Base-by-base conservation (phyloP, 2,888 invertebrate species). In the Leptodirus hochenwartii region DNA sequence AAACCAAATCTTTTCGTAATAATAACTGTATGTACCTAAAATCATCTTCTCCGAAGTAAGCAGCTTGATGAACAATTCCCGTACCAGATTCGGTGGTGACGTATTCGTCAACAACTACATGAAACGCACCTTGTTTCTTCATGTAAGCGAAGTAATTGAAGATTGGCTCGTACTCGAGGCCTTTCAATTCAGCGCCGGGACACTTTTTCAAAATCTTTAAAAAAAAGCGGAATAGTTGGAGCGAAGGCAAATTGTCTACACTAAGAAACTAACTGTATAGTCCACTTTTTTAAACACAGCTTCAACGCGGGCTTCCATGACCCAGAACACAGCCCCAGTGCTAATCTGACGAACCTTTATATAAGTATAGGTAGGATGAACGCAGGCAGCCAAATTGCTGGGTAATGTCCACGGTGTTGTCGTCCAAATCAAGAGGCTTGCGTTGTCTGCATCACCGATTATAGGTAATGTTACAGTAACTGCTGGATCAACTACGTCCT, bases 331-430 rank as follows among this genome's bases (percentile, higher is more conserved):
- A 27, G 69, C 71, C 1, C 65, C 66, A 11, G 73, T 69, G 26
- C 66, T 61, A 11, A 67, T 63, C 47, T 79, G 76, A 47, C 69
- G 63, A 1, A 93, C 64, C 56, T 82, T 78, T 1, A 84, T 69
- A 54, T 98, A 99, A 20, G 63, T 69, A 42, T 87, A 63, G 30
- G 73, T 75, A 2, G 91, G 76, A 61, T 96, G 79, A 6, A 96
- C 93, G 60, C 93, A 93, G 3, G 95, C 70, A 1, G 91, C 74
- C 42, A 95, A 58, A 58, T 99, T 99, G 44, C 91, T 91, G 0
- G 98, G 98, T 37, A 99, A 61, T 12, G 98, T 99, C 98, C 98
- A 99, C 0, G 98, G 98, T 6, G 98, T 99, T 4, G 98, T 98
- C 1, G 98, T 99, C 98, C 98, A 99, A 3, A 90, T 85, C 5